phyloP scores from a whole-genome alignment of 1,140 invertebrate genomes.

The Trichoplusia ni region DNA sequence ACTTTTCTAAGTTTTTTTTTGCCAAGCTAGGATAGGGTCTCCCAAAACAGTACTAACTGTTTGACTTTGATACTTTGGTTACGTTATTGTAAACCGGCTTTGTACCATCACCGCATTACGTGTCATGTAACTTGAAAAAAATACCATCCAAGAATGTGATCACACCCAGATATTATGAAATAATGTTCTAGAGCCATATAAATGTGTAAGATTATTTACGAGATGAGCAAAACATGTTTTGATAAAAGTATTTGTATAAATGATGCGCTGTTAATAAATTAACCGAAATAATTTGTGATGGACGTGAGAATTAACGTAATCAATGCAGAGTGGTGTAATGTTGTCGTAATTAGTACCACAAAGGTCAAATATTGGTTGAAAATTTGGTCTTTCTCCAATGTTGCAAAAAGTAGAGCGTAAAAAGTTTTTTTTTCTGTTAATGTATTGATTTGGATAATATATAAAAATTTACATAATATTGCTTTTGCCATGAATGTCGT shows the following conservation, averaged over 20 bases:
- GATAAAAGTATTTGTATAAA: conserved; percentile 4
- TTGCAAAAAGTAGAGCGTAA: too few relatives aligned
- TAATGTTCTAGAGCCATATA: neutral
- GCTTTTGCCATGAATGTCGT: too few relatives aligned
- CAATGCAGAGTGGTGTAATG: neutral
- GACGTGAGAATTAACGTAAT: conserved; percentile 34
- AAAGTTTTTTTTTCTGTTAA: too few relatives aligned
- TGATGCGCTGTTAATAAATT: conserved; percentile 8
- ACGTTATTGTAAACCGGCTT: too few relatives aligned
- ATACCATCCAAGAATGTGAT: neutral
- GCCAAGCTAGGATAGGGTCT: too few relatives aligned
- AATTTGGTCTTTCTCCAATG: neutral
- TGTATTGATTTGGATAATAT: too few relatives aligned
- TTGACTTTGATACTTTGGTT: too few relatives aligned
- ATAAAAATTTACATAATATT: too few relatives aligned
- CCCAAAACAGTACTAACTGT: too few relatives aligned
- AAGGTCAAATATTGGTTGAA: neutral
- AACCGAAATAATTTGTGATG: conserved; percentile 21
- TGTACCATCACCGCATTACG: too few relatives aligned
- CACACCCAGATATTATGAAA: conserved; percentile 3
- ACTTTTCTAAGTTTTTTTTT: too few relatives aligned
- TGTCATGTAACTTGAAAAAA: too few relatives aligned
- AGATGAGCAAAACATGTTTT: conserved; percentile 12
- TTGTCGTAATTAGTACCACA: neutral
- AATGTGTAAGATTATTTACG: conserved; percentile 14